These are phyloP conservation scores for Hydrophis major DNA, from an alignment of 2,797 vertebrate species.

Conservation along the genomic window DNA sequence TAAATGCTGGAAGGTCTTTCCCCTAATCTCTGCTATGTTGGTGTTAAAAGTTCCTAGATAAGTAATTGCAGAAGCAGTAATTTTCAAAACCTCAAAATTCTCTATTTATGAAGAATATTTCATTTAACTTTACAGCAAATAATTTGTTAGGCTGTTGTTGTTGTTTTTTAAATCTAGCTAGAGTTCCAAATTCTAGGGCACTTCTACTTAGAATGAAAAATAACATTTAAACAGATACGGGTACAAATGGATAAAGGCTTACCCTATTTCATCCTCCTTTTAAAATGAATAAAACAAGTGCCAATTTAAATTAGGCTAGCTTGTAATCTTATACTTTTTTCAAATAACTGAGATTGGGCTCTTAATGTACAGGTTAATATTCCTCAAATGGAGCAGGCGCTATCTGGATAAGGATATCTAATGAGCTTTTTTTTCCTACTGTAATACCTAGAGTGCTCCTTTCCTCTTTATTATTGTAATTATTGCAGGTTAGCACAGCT, in stretches of 20 bases:
- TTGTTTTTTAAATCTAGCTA: background rate
- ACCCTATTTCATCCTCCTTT: background rate
- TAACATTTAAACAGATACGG: background rate
- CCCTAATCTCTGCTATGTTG: background rate
- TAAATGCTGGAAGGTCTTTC: background rate
- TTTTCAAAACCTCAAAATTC: background rate
- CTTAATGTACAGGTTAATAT: conserved; percentile 57
- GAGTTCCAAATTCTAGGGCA: background rate
- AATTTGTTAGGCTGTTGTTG: background rate
- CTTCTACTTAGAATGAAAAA: background rate
- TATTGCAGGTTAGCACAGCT: conserved; percentile 59
- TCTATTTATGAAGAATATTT: background rate
- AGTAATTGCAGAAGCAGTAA: background rate
- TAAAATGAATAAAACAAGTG: conserved; percentile 31
- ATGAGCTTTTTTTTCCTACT: conserved; percentile 14
- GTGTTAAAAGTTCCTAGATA: background rate
- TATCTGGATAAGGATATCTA: conserved; percentile 57
- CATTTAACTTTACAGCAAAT: background rate
- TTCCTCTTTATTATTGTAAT: conserved; percentile 65
- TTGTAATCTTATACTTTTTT: conserved; percentile 53
- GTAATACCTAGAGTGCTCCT: conserved; percentile 56
- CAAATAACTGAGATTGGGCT: conserved; percentile 51
- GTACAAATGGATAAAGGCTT: background rate
- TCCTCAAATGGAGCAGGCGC: conserved; percentile 53
- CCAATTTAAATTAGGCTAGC: conserved; percentile 57